Percentiles rank a stretch among this genome's conserved stretches.
phyloP scores from a whole-genome alignment of 2,888 invertebrate genomes.

The Nymphalis c-album region DNA sequence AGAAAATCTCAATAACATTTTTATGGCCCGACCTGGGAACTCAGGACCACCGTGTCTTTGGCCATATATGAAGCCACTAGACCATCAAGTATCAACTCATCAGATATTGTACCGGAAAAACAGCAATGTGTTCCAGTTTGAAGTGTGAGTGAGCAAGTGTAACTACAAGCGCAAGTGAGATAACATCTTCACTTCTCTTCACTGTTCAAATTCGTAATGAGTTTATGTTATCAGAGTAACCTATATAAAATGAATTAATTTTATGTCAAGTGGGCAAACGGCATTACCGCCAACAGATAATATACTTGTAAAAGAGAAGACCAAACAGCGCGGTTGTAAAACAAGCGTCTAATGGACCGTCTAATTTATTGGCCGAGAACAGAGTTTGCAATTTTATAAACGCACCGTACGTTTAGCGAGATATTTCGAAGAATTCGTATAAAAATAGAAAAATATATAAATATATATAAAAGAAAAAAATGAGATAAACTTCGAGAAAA shows the following conservation, averaged over 20 bases:
- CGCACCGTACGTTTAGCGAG: slow-evolving; percentile 12
- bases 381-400: slow-evolving; percentile 22
- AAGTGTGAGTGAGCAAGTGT: too few species aligned
- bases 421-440: slow-evolving; percentile 10
- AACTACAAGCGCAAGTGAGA: too few species aligned
- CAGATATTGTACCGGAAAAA: too few species aligned
- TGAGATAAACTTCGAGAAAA: not conserved
- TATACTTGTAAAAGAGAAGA: slow-evolving; percentile 21
- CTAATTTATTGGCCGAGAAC: slow-evolving; percentile 32
- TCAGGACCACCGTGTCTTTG: too few species aligned
- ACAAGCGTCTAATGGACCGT: slow-evolving; percentile 35
- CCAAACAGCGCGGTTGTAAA: slow-evolving; percentile 25
- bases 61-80: too few species aligned
- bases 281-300: slow-evolving; percentile 22
- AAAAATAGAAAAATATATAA: not conserved
- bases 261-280: slow-evolving; percentile 1
- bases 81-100: too few species aligned
- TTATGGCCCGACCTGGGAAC: too few species aligned
- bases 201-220: not conserved
- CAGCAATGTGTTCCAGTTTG: too few species aligned
- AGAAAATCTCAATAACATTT: too few species aligned
- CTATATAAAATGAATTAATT: not conserved
- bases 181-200: too few species aligned
- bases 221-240: not conserved
- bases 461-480: not conserved